A percentile compares a stretch with the other conserved stretches of the same genome.
phyloP scores from a whole-genome alignment of 1,140 invertebrate species.

The Homarus americanus region DNA sequence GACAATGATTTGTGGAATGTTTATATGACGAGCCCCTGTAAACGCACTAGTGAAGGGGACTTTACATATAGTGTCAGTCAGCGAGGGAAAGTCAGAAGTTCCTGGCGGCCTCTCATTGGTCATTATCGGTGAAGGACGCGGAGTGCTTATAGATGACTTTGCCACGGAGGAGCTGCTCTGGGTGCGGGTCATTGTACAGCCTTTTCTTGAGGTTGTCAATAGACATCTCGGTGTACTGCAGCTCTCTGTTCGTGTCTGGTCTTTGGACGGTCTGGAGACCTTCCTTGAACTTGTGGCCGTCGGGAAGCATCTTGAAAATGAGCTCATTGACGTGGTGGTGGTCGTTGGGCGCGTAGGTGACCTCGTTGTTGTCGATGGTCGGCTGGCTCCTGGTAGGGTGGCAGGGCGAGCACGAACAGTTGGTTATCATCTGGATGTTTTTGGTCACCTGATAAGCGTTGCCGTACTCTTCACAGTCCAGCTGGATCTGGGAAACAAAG shows the following conservation, averaged over 20 bases:
- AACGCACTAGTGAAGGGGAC: no score
- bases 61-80: no score
- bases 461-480: constrained; percentile 81
- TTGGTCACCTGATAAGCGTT: constrained; percentile 80
- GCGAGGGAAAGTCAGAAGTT: no score
- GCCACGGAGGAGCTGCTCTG: not conserved
- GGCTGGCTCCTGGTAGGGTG: constrained; percentile 64
- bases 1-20: no score
- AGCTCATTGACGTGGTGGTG: constrained; percentile 52
- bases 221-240: constrained; percentile 8
- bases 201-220: not conserved
- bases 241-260: not conserved
- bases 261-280: not conserved
- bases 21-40: no score
- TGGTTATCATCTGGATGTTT: constrained; percentile 83
- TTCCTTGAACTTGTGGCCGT: constrained; percentile 57
- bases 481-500: constrained; percentile 79
- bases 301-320: constrained; percentile 63
- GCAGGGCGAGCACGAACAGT: constrained; percentile 83
- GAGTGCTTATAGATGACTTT: not conserved
- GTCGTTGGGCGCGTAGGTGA: constrained; percentile 52
- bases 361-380: constrained; percentile 39
- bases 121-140: not conserved
- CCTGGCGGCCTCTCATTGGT: not conserved
- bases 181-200: not conserved